These are phyloP conservation scores for Sapayoa aenigma DNA, from an alignment of 2,113 vertebrate genomes.

Conservation along the genomic window DNA sequence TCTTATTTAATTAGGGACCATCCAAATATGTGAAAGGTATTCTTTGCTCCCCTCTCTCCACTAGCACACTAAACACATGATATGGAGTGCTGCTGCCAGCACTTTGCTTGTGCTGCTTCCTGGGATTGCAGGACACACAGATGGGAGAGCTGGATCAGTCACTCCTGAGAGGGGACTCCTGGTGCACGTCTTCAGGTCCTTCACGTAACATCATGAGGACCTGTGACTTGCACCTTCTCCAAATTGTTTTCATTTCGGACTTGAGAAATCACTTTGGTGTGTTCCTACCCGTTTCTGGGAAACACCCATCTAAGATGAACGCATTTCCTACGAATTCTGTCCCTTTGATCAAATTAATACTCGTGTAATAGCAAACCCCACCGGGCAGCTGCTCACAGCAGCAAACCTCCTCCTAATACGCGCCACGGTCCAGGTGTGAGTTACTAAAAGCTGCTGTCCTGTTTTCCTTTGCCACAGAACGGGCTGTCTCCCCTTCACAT, in stretches of 20 bases:
- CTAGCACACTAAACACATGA: background rate
- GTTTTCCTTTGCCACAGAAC: conserved; percentile 74
- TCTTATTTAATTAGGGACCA: background rate
- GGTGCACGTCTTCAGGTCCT: background rate
- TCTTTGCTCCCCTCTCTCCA: background rate
- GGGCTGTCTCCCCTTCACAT: conserved; percentile 97
- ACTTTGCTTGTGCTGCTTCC: background rate
- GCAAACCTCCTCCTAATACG: accelerated
- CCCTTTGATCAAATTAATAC: background rate
- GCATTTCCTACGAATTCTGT: background rate
- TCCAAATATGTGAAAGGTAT: background rate
- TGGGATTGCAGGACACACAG: background rate
- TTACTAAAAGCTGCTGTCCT: background rate
- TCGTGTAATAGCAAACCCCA: background rate
- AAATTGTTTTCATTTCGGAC: background rate
- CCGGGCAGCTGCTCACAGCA: background rate
- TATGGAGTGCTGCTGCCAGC: background rate
- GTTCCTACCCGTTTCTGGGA: background rate
- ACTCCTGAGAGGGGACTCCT: background rate
- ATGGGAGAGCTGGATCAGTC: background rate
- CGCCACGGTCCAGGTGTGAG: accelerated
- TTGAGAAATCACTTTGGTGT: background rate
- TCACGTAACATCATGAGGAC: accelerated
- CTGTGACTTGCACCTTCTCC: background rate
- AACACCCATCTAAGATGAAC: accelerated